Evolutionary conservation across 2,888 invertebrate species (phyloP).

Genomic region (Congeria kusceri): DNA sequence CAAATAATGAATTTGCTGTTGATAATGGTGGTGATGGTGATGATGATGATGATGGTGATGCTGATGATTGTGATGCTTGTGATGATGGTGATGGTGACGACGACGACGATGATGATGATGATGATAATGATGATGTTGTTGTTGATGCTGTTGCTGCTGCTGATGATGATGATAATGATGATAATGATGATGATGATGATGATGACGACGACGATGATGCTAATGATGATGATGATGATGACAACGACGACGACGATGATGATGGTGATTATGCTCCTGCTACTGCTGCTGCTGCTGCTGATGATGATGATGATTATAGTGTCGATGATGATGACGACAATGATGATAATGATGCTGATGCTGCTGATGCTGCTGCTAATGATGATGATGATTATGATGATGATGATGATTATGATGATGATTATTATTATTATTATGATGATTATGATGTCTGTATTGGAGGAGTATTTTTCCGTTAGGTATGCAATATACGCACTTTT

Average conservation of each 20-base stretch:
- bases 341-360: too few relatives aligned
- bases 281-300: not conserved
- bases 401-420: too few relatives aligned
- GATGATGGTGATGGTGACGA: conserved; percentile 7
- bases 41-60: conserved; percentile 6
- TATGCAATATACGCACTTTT: too few relatives aligned
- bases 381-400: too few relatives aligned
- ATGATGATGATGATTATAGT: not conserved
- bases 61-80: not conserved
- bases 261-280: not conserved
- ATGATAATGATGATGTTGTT: conserved; percentile 5
- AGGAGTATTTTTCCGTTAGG: too few relatives aligned
- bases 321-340: too few relatives aligned
- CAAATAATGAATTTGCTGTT: not conserved
- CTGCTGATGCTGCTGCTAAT: too few relatives aligned
- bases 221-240: conserved; percentile 18
- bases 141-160: conserved; percentile 22
- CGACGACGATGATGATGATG: conserved; percentile 11
- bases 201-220: conserved; percentile 39
- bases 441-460: too few relatives aligned
- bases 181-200: conserved; percentile 43
- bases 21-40: conserved; percentile 1
- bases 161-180: conserved; percentile 41
- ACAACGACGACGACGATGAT: not conserved
- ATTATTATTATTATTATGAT: too few relatives aligned